Percentiles rank a stretch among this genome's conserved stretches.
Evolutionary conservation across 2,113 vertebrate genomes (phyloP).

Genomic region (Elanoides forficatus): DNA sequence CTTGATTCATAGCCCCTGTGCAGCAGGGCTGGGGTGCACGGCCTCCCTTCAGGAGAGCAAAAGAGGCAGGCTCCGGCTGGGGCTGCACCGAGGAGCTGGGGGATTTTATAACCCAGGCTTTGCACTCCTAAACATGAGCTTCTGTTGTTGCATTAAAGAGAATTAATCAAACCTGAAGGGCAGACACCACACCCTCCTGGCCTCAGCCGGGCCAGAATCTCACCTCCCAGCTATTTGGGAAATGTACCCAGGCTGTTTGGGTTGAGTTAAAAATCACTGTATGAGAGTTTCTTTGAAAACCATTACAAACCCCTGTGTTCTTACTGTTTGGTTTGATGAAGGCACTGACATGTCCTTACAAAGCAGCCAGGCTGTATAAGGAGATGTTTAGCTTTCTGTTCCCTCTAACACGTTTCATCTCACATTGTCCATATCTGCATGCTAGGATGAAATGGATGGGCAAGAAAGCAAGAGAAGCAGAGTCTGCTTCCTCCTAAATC

Average conservation of each 20-base stretch:
- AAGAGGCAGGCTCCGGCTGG: not conserved
- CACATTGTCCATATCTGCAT: not conserved
- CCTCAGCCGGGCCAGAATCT: not conserved
- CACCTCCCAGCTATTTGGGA: not conserved
- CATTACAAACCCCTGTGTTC: not conserved
- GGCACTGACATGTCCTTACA: not conserved
- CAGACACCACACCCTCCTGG: not conserved
- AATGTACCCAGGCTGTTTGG: not conserved
- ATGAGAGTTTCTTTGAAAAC: not conserved
- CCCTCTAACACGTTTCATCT: not conserved
- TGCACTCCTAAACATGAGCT: not conserved
- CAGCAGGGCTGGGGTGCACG: fast-evolving
- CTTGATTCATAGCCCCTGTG: too few relatives aligned
- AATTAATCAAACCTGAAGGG: not conserved
- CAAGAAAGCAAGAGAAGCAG: not conserved
- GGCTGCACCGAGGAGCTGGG: not conserved
- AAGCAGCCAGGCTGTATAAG: not conserved
- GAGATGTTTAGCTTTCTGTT: not conserved
- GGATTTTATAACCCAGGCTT: not conserved
- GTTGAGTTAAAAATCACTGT: not conserved
- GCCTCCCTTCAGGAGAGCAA: not conserved
- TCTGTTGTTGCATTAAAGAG: not conserved
- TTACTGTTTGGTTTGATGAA: not conserved
- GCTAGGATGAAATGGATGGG: not conserved
- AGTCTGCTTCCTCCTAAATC: not conserved